A percentile compares a stretch with the other conserved stretches of the same genome.
These are phyloP conservation scores for Carcina quercana DNA, from an alignment of 2,888 invertebrate species.

Conservation along the genomic window DNA sequence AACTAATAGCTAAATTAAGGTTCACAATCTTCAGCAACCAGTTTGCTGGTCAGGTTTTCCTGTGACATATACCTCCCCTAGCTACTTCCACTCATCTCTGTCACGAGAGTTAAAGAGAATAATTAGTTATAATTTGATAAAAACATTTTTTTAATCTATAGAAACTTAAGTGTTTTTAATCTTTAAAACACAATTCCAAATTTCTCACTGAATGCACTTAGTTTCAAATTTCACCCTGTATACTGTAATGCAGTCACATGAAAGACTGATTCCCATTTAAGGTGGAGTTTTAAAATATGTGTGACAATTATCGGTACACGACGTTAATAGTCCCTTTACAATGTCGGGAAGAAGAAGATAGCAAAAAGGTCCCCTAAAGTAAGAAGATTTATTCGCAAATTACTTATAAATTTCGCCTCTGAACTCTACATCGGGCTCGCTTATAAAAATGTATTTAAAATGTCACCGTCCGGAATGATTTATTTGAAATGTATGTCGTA, in stretches of 20 bases:
- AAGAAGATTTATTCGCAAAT: slow-evolving; percentile 71
- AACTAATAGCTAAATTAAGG: no score
- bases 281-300: slow-evolving; percentile 67
- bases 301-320: slow-evolving; percentile 74
- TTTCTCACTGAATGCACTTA: no score
- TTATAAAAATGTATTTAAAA: slow-evolving; percentile 75
- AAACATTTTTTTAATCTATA: slow-evolving; percentile 18
- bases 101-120: no score
- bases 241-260: no score
- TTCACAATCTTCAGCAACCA: no score
- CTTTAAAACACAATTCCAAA: no score
- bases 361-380: slow-evolving; percentile 56
- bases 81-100: no score
- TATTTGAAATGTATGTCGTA: slow-evolving; percentile 61
- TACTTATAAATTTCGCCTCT: slow-evolving; percentile 67
- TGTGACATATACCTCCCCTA: no score
- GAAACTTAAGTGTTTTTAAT: slow-evolving; percentile 23
- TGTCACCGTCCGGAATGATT: slow-evolving; percentile 64
- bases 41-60: no score
- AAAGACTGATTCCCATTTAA: no score
- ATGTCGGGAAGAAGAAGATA: slow-evolving; percentile 41
- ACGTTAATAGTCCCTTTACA: slow-evolving; percentile 70
- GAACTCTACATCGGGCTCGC: slow-evolving; percentile 54
- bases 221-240: no score
- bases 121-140: no score